Base-by-base conservation (phyloP, 1,140 invertebrate species). In the Drosophila insularis region DNA sequence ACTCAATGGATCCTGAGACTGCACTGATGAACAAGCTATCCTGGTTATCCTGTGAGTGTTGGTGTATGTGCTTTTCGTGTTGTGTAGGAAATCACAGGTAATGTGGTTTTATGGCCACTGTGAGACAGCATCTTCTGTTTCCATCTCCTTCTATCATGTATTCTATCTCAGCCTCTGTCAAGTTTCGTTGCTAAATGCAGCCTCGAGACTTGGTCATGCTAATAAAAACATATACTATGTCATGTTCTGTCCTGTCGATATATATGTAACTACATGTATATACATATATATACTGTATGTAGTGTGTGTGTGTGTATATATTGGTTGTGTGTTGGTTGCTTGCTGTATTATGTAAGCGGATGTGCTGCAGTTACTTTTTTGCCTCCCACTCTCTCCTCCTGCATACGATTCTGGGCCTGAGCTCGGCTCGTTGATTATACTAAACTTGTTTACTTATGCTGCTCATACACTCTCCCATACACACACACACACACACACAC, bases 381-480 rank as follows among this genome's bases (percentile, higher is more conserved):
- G 32, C 23, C 19, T 68, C 60, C 32, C 4, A 7, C 43, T 2
- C 23, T 50, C 58, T 69, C 27, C 31, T 14, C 54, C 63, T 17
- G 68, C 62, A 70, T 35, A 43, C 64, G 46, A 3, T 37, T 13
- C 35, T 19, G 17, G 43, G 27, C 19, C 63, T 19, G 54, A 67
- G 71, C 58, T 68, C 60, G 66, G 68, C 60, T 31, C 82, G 82
- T 82, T 87, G 82, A 89, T 87, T 82, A 87, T 80, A 89, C 80
- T 82, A 87, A 87, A 87, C 79, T 87, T 87, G 84, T 87, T 87
- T 87, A 89, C 82, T 80, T 87, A 82, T 82, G 69, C 76, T 59
- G 68, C 69, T 87, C 63, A 63, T 61, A 31, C 23, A 31, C 35
- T 19, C 63, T 39, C n/a, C n/a, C 63, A 54, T 13, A 64, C 35